A percentile compares a stretch with the other conserved stretches of the same genome.
Conservation (phyloP, 2,797 vertebrate species). For the Enteromius unitaeniatus region DNA sequence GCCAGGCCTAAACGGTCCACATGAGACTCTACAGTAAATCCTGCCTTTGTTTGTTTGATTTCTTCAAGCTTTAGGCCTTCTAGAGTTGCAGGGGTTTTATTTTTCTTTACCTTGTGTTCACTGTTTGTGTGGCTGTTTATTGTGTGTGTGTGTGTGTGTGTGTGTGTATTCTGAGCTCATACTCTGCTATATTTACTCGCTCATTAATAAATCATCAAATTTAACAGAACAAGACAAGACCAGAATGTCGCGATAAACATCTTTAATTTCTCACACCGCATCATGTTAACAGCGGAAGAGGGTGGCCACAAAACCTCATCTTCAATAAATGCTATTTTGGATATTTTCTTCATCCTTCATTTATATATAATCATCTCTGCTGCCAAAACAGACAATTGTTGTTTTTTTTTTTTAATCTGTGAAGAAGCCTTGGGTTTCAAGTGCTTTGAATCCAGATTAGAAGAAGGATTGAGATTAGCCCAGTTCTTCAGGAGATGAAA, state of each 20-base stretch:
- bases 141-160: background rate
- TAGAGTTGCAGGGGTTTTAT: slow-evolving; percentile 18
- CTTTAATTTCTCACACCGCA: slow-evolving; percentile 63
- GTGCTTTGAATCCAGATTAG: slow-evolving; percentile 59
- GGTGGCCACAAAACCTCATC: slow-evolving; percentile 53
- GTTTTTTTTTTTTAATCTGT: slow-evolving; percentile 47
- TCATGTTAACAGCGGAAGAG: slow-evolving; percentile 47
- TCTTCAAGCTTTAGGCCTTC: slow-evolving; percentile 20
- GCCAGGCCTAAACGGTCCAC: background rate
- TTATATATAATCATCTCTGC: background rate
- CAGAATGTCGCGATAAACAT: slow-evolving; percentile 73
- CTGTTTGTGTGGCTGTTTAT: slow-evolving; percentile 19
- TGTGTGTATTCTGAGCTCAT: background rate
- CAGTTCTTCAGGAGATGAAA: slow-evolving; percentile 58
- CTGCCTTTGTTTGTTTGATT: slow-evolving; percentile 32
- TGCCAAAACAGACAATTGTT: slow-evolving; percentile 10
- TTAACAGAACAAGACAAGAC: slow-evolving; percentile 74
- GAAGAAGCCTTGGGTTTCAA: slow-evolving; percentile 50
- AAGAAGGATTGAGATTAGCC: slow-evolving; percentile 60
- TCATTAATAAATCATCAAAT: slow-evolving; percentile 79
- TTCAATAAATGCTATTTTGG: slow-evolving; percentile 47
- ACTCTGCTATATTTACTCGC: slow-evolving; percentile 70
- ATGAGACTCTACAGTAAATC: slow-evolving; percentile 23
- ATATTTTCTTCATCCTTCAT: slow-evolving; percentile 35
- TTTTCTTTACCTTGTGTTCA: slow-evolving; percentile 32